Percentiles rank a stretch among this genome's conserved stretches.
These are phyloP conservation scores for honey bee (Apis mellifera) DNA, from an alignment of 1,140 invertebrate genomes.

Conservation along the genomic window Amel_HAv3.1 CM009936.2:14208001-14208500, in stretches of 20 bases:
- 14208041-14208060: neutral
- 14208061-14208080: neutral
- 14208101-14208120: too few relatives aligned
- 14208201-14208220: neutral
- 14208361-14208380: constrained; percentile 66
- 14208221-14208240: neutral
- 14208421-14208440: constrained; percentile 7
- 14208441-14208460: neutral
- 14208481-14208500: constrained; percentile 40
- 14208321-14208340: constrained; percentile 26
- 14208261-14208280: neutral
- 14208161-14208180: too few relatives aligned
- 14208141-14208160: too few relatives aligned
- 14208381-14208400: constrained; percentile 67
- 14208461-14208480: constrained; percentile 11
- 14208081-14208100: neutral
- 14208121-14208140: neutral
- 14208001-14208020: neutral
- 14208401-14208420: constrained; percentile 29
- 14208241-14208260: neutral
- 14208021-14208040: neutral
- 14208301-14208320: neutral
- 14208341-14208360: constrained; percentile 64
- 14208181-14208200: neutral
- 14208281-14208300: too few relatives aligned